Evolutionary conservation across 2,797 vertebrate genomes (phyloP), one percentile per base, ranked within the genome.

Genomic region (Dermochelys coriacea): DNA sequence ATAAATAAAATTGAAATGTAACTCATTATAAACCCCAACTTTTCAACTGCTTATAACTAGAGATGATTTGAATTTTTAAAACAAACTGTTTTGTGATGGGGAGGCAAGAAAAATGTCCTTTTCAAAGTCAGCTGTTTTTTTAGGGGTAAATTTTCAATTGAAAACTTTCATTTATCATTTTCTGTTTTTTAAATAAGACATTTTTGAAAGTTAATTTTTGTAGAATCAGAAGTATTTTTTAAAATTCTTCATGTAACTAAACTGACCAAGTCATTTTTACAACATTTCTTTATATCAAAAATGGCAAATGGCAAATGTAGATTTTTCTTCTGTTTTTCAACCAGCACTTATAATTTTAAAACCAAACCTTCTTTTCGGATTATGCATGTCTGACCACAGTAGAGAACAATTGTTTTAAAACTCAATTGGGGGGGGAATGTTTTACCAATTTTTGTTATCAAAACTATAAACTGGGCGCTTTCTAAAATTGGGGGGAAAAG

Each of bases 21-120:
- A 25, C 19, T 19, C 25, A 45, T 49, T 34, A 61, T 83, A 88
- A 93, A 84, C 50, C 29, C 5, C 9, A 11, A 71, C 37, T 85
- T 18, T 2, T 75, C 71, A 3, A 2, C 55, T 93, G 21, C 34
- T 89, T 93, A 31, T 96, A 61, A 87, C 50, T 8, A 59, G 34
- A 64, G 15, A 3, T 55, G 29, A 84, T 88, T 16, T 64, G 2
- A 88, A 95, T 94, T 82, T 78, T 12, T 54, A 29, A 87, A 93
- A 49, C 21, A 84, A 74, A 1, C 2, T 88, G 90, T 91, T 59
- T 47, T 45, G 5, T 82, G 4, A 29, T n/a, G 34, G 34, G 6
- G 31, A 34, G 59, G 4, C 34, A 57, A 6, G 34, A 50, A 88
- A 96, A 86, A 50, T 68, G 84, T 82, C 93, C 91, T 93, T 90